Evolutionary conservation across 2,113 vertebrate species (phyloP), one percentile per base, ranked within the genome.

Genomic region (Stigmatopora nigra): DNA sequence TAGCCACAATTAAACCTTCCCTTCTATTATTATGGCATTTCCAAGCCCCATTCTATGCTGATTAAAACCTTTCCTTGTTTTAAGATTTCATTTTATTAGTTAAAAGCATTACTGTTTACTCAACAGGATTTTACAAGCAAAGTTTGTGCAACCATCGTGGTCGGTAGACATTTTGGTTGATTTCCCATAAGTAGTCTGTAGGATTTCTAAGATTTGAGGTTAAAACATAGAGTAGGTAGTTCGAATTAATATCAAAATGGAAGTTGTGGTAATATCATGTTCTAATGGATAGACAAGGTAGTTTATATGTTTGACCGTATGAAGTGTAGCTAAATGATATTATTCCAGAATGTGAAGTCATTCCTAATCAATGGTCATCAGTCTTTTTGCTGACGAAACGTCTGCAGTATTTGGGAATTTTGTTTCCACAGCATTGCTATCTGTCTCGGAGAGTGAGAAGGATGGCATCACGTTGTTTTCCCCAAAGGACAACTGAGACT

Each of bases 381-480:
- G 57, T 59, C 35, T 59, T 59, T 59, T 38, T 59, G 57, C 57
- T 59, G 36, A 59, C 36, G 17, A 59, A 59, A 59, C 17, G 57
- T n/a, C 57, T 61, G 59, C 19, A 22, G 17, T 25, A n/a, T 66
- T 72, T 20, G 10, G 57, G 31, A 69, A 64, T 51, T 22, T 35
- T 51, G 31, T 38, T 61, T 61, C 20, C 12, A 61, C 58, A 41
- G 68, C 68, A 58, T 64, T 49, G 25, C 57, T 44, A 45, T 71
- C 62, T 59, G 76, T 68, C 64, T 64, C 63, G 13, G 63, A 35
- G 49, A 48, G 16, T 31, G 78, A 78, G 69, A 72, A 62, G 59
- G 72, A 77, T 77, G 74, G 70, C 70, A 75, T 79, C 78, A 81
- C 61, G 45, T 55, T 63, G 60, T 61, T 53, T 56, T 65, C 73